Conservation (phyloP, 2,888 invertebrate genomes). For the Platycnemis pennipes region DNA sequence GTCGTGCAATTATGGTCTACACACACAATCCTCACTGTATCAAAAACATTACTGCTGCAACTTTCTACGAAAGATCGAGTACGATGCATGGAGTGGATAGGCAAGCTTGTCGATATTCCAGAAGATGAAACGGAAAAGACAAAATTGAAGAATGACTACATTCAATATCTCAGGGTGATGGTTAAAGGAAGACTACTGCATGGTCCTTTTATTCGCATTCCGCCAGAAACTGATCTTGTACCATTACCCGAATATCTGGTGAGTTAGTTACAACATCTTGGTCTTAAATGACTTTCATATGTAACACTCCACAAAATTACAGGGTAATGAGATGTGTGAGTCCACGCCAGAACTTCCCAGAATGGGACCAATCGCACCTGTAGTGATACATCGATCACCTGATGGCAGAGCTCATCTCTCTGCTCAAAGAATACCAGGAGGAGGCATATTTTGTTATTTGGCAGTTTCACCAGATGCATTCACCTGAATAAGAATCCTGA, state of each 20-base stretch:
- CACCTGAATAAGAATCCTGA: conserved; percentile 67
- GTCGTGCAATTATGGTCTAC: conserved; percentile 30
- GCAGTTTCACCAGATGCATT: conserved; percentile 79
- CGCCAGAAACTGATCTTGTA: conserved; percentile 78
- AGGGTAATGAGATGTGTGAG: conserved; percentile 74
- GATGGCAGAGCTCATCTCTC: conserved; percentile 81
- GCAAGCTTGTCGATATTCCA: conserved; percentile 79
- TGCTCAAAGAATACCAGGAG: conserved; percentile 80
- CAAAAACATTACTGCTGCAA: conserved; percentile 76
- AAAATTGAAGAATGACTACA: conserved; percentile 80
- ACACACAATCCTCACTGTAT: conserved; percentile 69
- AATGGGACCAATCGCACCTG: conserved; percentile 80
- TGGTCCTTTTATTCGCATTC: conserved; percentile 80
- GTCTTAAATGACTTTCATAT: too few relatives aligned
- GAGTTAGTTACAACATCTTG: conserved; percentile 73
- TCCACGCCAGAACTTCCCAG: conserved; percentile 79
- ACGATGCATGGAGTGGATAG: conserved; percentile 80
- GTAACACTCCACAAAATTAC: conserved; percentile 2
- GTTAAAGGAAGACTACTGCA: conserved; percentile 79
- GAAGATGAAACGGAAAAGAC: conserved; percentile 79
- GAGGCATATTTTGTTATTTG: conserved; percentile 82
- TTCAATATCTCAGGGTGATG: conserved; percentile 80
- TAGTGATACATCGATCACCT: conserved; percentile 80
- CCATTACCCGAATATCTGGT: conserved; percentile 80
- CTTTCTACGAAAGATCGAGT: conserved; percentile 82